Evolutionary conservation across 2,797 vertebrate species (phyloP), one percentile per base, ranked within the genome.

Genomic region (Tokudaia tokunoshimensis): DNA sequence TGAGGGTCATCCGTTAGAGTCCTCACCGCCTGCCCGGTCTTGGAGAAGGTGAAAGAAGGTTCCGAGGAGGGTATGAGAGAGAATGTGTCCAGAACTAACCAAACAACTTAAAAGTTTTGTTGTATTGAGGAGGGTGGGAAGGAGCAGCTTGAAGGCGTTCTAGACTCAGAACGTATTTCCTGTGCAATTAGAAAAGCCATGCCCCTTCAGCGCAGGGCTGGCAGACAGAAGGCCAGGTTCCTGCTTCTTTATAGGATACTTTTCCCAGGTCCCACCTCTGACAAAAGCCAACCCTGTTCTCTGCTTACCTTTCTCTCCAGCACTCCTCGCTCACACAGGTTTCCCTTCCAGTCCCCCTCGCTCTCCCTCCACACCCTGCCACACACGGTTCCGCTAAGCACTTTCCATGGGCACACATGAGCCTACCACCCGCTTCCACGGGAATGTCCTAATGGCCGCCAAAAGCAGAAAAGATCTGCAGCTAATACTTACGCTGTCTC

Each of bases 231-330:
- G 2, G 44, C n/a, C 59, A 81, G 11, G 37, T 11, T 26, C 75
- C 41, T 41, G 41, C 72, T 92, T 70, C 57, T 80, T 79, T 65
- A 34, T 65, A 34, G 22, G 24, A 85, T 31, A 47, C 31, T 90
- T 87, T 90, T 74, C 88, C 22, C 24, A 2, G 26, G 50, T 24
- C 26, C 41, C 61, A 67, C 50, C 61, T 94, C 81, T 85, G 91
- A 34, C 4, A 22, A 13, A 15, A 88, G 61, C 41, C 47, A 93
- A 65, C 78, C 81, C 34, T 22, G 34, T 19, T 90, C 80, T 67
- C 47, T 44, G 84, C 92, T 92, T 41, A 83, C 14, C 65, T 94
- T 70, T 70, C 83, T 89, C 67, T 91, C 86, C 83, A 89, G 65
- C 6, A 3, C 81, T 85, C 31, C 55, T 93, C 70, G n/a, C 34